Evolutionary conservation across 2,888 invertebrate species (phyloP).

Genomic region (Epistrophella euchroma): DNA sequence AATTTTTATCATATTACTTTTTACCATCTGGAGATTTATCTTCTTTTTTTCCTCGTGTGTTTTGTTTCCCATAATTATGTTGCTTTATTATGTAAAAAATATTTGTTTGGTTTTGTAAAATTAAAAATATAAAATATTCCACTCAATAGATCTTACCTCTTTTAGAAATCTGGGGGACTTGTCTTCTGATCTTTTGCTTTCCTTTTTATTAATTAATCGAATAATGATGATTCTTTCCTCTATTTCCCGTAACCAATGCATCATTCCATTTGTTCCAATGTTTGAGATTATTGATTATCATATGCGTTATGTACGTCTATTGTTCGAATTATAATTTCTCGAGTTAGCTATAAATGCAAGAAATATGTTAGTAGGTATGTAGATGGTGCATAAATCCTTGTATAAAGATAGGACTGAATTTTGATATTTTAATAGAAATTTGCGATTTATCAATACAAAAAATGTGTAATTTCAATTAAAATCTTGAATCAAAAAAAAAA

Average conservation of each 20-base stretch:
- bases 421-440: neutral
- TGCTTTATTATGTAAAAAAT: slow-evolving; percentile 37
- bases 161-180: slow-evolving; percentile 31
- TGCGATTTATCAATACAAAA: no score
- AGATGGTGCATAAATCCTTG: neutral
- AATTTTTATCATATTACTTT: slow-evolving; percentile 55
- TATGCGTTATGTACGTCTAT: slow-evolving; percentile 70
- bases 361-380: slow-evolving; percentile 14
- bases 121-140: neutral
- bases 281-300: slow-evolving; percentile 41
- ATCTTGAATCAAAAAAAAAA: no score
- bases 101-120: neutral
- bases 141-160: slow-evolving; percentile 37
- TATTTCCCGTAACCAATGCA: slow-evolving; percentile 40
- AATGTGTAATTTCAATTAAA: no score
- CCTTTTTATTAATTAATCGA: slow-evolving; percentile 35
- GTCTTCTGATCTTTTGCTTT: slow-evolving; percentile 9
- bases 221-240: slow-evolving; percentile 43
- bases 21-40: slow-evolving; percentile 48
- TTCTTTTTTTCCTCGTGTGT: slow-evolving; percentile 23
- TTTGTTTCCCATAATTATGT: slow-evolving; percentile 31
- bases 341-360: slow-evolving; percentile 50
- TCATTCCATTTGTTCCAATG: slow-evolving; percentile 31
- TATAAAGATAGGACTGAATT: neutral
- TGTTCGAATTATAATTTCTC: slow-evolving; percentile 63